Conservation (phyloP, 2,797 vertebrate genomes). For the Semotilus atromaculatus region DNA sequence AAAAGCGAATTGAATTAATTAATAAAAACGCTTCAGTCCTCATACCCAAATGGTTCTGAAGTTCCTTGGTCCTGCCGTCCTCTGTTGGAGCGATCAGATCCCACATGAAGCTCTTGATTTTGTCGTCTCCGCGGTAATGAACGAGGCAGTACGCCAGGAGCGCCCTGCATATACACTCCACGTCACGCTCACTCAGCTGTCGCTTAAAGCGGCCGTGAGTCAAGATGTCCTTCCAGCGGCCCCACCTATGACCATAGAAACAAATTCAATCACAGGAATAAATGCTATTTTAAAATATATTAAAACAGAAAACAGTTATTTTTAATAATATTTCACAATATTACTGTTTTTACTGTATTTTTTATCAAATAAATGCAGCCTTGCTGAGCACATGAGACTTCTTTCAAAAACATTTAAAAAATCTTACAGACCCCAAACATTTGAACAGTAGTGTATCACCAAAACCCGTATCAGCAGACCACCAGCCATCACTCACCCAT, state of each 20-base stretch:
- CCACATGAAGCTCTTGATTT: constrained; percentile 99
- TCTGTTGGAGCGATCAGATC: constrained; percentile 96
- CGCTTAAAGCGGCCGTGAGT: constrained; percentile 97
- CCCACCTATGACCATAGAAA: constrained; percentile 82
- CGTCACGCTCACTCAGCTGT: constrained; percentile 91
- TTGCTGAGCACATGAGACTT: not conserved
- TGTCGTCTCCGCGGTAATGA: constrained; percentile 97
- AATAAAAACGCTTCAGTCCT: not conserved
- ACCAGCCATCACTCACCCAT: constrained; percentile 82
- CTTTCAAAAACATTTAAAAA: not conserved
- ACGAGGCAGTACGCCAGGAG: constrained; percentile 94
- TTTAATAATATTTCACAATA: not conserved
- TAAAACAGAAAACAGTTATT: not conserved
- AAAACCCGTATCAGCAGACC: not conserved
- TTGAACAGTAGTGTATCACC: not conserved
- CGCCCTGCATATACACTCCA: constrained; percentile 95
- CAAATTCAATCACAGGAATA: not conserved
- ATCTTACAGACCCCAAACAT: not conserved
- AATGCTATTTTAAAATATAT: not conserved
- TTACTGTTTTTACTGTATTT: not conserved
- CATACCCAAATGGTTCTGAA: constrained; percentile 96
- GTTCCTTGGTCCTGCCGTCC: constrained; percentile 92
- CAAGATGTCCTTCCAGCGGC: constrained; percentile 96
- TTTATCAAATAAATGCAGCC: not conserved
- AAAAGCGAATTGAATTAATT: constrained; percentile 11